Evolutionary conservation across 2,888 invertebrate species (phyloP), one percentile per base, ranked within the genome.

Genomic region (Watsonalla cultraria): DNA sequence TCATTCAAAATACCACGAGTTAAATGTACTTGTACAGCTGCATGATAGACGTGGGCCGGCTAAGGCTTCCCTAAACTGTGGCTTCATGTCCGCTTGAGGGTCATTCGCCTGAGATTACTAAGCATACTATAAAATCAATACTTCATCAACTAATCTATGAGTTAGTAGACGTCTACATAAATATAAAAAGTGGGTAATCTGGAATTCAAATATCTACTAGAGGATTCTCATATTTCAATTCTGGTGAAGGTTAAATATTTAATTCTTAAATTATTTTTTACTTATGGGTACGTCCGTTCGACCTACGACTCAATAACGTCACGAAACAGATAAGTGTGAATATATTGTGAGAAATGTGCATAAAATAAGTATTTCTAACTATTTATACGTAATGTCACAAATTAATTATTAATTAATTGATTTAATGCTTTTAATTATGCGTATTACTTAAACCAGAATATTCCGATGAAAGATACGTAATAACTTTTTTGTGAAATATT

Each of bases 11-110:
- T 9, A 46, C 51, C 34, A 33, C 48, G 34, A 51, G 47, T 50
- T 46, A 33, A 34, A 11, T 34, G 37, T 46, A 35, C 45, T 47
- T 48, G 50, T 51, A 24, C 54, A 60, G 65, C 65, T 52, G 59
- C 61, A 66, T 72, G 71, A 72, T 72, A 65, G 65, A 70, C 64
- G 70, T 67, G 54, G 24, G 51, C 64, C 64, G n/a, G n/a, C n/a
- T 84, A 84, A 66, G 88, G 89, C 81, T 88, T 89, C 87, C 64
- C 72, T 82, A 67, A 86, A 87, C 76, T 82, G 82, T 79, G 89
- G 86, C 86, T 88, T 88, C 86, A 64, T 68, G 61, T 66, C 69
- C 68, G 74, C 68, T 68, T 68, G 60, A 68, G 59, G 72, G 70
- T 69, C 74, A 69, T 74, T 68, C 65, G 68, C 70, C 68, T 65